Base-by-base conservation (phyloP, 1,140 invertebrate species). In the Pseudomyrmex cubaensis region DNA sequence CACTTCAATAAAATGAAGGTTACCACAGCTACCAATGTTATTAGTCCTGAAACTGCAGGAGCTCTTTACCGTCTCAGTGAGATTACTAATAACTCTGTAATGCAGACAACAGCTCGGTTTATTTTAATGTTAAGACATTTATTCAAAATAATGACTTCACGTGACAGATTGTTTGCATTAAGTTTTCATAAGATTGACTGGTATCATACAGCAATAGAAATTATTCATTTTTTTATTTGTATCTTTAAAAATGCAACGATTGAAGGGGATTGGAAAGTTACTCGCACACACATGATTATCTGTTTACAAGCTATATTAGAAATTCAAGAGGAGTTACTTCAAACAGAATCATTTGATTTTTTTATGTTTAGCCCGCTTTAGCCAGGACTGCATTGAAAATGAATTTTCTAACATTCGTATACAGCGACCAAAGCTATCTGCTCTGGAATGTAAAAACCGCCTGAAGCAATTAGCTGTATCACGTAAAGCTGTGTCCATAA, bases 141-240 rank as follows among this genome's bases (percentile, higher is more conserved):
- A 70, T 70, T 70, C n/a, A 70, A 70, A 17, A 70, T 70, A 52
- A 70, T 54, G 67, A 54, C 67, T 50, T 70, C 48, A 52, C 67
- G 67, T 22, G 46, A 70, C 48, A 70, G 10, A 54, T 62, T 62
- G 22, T 72, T 72, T 72, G 69, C 52, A 56, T 72, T 72, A 13
- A 72, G 63, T 66, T 66, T 66, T 20, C 8, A 66, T 66, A 66
- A 66, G n/a, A 48, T 66, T 1, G n/a, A 48, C 13, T 20, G 13
- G 0, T 66, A 66, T 66, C 63, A 48, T 20, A 17, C 1, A 66
- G 35, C 44, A 66, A 66, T 66, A 66, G n/a, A 66, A 12, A 66
- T 48, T 50, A 66, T 66, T 66, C n/a, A 35, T 17, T 48, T 66
- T 13, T 66, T 66, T 66, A 46, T 66, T 66, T 66, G 2, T 20